Evolutionary conservation across 2,888 invertebrate species (phyloP), one percentile per base, ranked within the genome.

Genomic region (Peribatodes rhomboidaria): DNA sequence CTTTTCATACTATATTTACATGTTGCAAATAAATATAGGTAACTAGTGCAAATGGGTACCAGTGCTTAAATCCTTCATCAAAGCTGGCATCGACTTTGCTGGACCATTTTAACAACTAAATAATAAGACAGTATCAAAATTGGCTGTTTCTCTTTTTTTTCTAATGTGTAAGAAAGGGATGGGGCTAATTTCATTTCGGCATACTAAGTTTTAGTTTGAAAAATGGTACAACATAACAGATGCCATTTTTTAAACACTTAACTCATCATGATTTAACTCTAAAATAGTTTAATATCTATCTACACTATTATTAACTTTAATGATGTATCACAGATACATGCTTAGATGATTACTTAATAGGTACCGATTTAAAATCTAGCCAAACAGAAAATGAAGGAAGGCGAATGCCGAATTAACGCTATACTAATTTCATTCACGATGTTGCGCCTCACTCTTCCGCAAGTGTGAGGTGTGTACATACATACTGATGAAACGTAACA

Each of bases 41-140:
- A 55, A 62, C 22, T 13, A 69, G 78, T 80, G 78, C 77, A 70
- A 76, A 79, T 79, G 78, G 81, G 79, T 27, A 62, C 73, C 69
- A 69, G 66, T 63, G 65, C 54, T 41, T 69, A 72, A 68, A 69
- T 53, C 60, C 22, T 13, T 37, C 2, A 42, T 42, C 16, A 42
- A 42, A 9, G 14, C 10, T 11, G 18, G 10, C 42, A 42, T 18
- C 18, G 18, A 42, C 10, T 42, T 18, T 42, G 42, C 10, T 42
- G 11, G 0, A 42, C 42, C 18, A 18, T n/a, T 42, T 1, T 18
- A 10, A 16, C n/a, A 8, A 9, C 18, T 41, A 16, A 4, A 3
- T 0, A n/a, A 37, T 37, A 3, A 2, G 37, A n/a, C 13, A 13
- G 2, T 37, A 13, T 2, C 6, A 37, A 37, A 37, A 13, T 13